Evolutionary conservation across 92 coral and sea anemone genomes (phyloP).

Genomic region (Anthopleura xanthogrammica): DNA sequence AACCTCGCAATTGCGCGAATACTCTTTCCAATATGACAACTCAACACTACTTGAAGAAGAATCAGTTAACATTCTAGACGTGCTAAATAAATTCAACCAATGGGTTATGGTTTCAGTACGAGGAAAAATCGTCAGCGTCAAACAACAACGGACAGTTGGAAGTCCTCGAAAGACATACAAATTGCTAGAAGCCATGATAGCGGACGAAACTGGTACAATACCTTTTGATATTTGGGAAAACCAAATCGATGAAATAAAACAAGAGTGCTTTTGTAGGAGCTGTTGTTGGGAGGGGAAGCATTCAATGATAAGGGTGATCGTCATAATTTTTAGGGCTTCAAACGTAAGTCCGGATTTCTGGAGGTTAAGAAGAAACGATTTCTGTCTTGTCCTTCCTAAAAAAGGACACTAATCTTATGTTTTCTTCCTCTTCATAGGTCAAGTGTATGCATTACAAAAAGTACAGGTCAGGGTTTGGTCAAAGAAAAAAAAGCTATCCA

Average conservation of each 20-base stretch:
- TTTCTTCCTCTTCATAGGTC: neutral
- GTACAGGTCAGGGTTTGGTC: neutral
- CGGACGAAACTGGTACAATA: no score
- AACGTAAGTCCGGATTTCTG: neutral
- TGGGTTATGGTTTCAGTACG: no score
- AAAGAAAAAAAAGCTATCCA: neutral
- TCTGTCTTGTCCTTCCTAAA: neutral
- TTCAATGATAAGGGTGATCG: neutral
- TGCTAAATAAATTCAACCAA: no score
- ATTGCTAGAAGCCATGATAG: no score
- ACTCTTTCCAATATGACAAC: neutral
- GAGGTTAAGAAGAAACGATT: neutral
- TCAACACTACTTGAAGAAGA: neutral
- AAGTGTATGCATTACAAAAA: neutral
- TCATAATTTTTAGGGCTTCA: neutral
- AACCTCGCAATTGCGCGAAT: neutral
- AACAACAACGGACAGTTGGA: no score
- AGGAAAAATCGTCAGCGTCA: no score
- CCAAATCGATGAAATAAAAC: no score
- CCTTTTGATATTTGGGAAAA: no score
- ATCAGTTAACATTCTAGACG: no score
- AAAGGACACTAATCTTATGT: neutral
- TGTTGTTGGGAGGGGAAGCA: neutral
- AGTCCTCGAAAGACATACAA: no score
- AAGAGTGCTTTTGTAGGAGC: no score